Evolutionary conservation across 92 coral and sea anemone species (phyloP).

Genomic region (Epizoanthus stellaris): DNA sequence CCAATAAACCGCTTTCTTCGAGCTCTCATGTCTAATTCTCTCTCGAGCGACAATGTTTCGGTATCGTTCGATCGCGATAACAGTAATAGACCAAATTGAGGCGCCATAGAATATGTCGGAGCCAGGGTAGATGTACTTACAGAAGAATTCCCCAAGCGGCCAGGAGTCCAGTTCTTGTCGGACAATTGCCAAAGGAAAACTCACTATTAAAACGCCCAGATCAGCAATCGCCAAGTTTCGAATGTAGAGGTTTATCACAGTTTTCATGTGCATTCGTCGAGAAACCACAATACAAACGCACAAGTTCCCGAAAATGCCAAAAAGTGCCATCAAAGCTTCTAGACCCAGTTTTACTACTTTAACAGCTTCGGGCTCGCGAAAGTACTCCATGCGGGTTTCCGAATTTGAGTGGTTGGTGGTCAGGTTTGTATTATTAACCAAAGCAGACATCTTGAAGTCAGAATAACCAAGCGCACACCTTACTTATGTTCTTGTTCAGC

Average conservation of each 20-base stretch:
- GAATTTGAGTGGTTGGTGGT: background rate
- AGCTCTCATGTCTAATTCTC: slow-evolving; percentile 13
- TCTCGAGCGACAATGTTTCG: slow-evolving; percentile 39
- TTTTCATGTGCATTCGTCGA: background rate
- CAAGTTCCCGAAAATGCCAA: slow-evolving; percentile 24
- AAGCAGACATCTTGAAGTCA: slow-evolving; percentile 1
- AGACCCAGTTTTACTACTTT: slow-evolving; percentile 6
- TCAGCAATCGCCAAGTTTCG: slow-evolving; percentile 40
- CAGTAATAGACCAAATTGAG: slow-evolving; percentile 39
- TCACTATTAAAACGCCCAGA: slow-evolving; percentile 6
- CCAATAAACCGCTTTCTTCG: slow-evolving; percentile 13
- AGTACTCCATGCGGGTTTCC: background rate
- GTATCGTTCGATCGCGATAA: slow-evolving; percentile 30
- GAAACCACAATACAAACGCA: slow-evolving; percentile 12
- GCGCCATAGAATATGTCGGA: slow-evolving; percentile 33
- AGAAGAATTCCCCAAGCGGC: slow-evolving; percentile 37
- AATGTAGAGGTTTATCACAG: slow-evolving; percentile 33
- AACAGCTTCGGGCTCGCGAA: slow-evolving; percentile 37
- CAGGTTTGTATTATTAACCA: background rate
- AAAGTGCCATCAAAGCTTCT: background rate
- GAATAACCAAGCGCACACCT: background rate
- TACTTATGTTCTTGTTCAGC: background rate
- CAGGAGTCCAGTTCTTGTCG: slow-evolving; percentile 15
- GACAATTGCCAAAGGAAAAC: slow-evolving; percentile 13
- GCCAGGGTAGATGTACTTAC: slow-evolving; percentile 26